Percentiles rank a stretch among this genome's conserved stretches.
These are phyloP conservation scores for Campoplex nolae DNA, from an alignment of 2,888 invertebrate genomes.

Conservation along the genomic window DNA sequence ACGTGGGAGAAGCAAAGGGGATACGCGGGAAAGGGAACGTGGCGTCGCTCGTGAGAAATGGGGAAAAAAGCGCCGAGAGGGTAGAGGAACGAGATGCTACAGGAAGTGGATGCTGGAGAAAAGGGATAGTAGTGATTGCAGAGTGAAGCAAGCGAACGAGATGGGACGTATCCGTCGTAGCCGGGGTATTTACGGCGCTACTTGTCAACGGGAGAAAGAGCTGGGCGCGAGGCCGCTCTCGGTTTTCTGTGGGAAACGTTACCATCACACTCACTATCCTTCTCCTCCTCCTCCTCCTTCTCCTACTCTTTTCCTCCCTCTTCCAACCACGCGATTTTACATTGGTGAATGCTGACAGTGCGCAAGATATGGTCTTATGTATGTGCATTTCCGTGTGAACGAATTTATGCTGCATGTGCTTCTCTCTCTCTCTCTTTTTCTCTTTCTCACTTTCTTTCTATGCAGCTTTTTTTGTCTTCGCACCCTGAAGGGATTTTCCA, in stretches of 20 bases:
- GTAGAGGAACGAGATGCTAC: not conserved
- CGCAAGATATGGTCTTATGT: not conserved
- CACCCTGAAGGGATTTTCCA: conserved; percentile 41
- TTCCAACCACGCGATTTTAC: conserved; percentile 15
- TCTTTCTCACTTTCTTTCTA: not conserved
- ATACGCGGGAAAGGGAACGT: conserved; percentile 44
- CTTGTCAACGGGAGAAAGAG: conserved; percentile 75
- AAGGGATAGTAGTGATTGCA: conserved; percentile 32
- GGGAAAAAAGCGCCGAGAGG: conserved; percentile 28
- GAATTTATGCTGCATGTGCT: not conserved
- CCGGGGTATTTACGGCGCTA: conserved; percentile 78
- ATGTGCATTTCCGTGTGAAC: conserved; percentile 38
- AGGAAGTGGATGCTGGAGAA: conserved; percentile 15
- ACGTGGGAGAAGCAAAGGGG: conserved; percentile 39
- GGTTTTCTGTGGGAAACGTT: conserved; percentile 62
- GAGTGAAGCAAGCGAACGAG: conserved; percentile 63
- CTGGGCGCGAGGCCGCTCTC: conserved; percentile 41
- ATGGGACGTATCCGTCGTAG: conserved; percentile 76
- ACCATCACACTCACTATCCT: conserved; percentile 32
- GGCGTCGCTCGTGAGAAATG: conserved; percentile 44
- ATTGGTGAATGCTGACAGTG: conserved; percentile 34
- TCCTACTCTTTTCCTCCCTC: not conserved
- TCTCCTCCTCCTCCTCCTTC: conserved; percentile 4
- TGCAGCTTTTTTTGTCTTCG: conserved; percentile 8
- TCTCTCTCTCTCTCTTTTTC: conserved; percentile 4